Percentiles rank a stretch among this genome's conserved stretches.
These are phyloP conservation scores for Lutraria rhynchaena DNA, from an alignment of 1,140 invertebrate species.

Conservation along the genomic window DNA sequence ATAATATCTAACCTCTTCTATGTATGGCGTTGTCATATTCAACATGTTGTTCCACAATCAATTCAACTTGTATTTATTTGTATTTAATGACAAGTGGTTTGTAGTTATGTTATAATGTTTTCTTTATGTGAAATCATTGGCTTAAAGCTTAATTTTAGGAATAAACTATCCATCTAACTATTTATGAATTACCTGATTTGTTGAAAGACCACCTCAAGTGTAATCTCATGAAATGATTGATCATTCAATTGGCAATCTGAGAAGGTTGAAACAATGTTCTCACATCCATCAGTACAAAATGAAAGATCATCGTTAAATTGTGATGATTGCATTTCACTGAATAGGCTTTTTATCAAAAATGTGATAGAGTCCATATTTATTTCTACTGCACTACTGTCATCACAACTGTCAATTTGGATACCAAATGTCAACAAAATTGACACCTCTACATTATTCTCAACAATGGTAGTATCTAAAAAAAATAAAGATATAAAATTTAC, in stretches of 20 bases:
- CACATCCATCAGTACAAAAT: slow-evolving; percentile 12
- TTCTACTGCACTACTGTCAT: background rate
- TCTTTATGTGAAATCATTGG: no score
- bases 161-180: no score
- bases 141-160: no score
- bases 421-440: background rate
- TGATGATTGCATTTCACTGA: background rate
- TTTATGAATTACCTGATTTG: slow-evolving; percentile 20
- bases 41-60: no score
- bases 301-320: background rate
- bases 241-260: background rate
- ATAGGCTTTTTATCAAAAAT: background rate
- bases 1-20: no score
- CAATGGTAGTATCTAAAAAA: no score
- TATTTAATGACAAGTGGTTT: no score
- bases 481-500: no score
- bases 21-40: no score
- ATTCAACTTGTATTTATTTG: no score
- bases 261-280: background rate
- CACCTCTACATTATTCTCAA: background rate
- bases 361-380: background rate
- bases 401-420: slow-evolving; percentile 2
- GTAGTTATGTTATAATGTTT: no score
- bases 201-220: background rate
- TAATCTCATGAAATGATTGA: background rate